phyloP scores from a whole-genome alignment of 2,113 vertebrate genomes.

The Malaclemys terrapin region DNA sequence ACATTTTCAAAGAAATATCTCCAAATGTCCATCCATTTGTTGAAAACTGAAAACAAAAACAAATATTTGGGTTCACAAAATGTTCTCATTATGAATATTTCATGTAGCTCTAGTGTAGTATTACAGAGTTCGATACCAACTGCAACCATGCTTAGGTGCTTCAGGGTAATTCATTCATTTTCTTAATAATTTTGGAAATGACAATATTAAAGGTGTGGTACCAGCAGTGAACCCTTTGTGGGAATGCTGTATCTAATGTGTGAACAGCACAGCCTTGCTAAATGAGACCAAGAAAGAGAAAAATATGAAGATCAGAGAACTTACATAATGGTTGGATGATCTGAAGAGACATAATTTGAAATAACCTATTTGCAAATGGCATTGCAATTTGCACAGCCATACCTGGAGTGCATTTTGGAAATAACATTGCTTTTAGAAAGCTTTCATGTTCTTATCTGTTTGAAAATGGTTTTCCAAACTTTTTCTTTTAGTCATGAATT shows the following conservation, averaged over 20 bases:
- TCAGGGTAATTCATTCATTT: constrained; percentile 10
- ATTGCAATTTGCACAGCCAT: neutral
- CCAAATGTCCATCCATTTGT: neutral
- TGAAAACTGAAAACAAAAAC: neutral
- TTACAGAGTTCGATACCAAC: neutral
- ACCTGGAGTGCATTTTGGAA: neutral
- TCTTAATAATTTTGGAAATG: constrained; percentile 3
- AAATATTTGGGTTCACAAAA: neutral
- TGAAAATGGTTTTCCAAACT: neutral
- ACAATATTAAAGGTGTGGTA: neutral
- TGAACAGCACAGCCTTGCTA: neutral
- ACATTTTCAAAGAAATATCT: rapidly evolving
- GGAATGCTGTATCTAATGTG: neutral
- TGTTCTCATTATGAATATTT: neutral
- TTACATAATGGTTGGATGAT: neutral
- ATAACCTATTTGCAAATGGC: neutral
- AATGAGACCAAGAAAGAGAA: neutral
- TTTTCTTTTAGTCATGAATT: neutral
- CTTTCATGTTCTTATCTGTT: neutral
- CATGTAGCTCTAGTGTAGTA: neutral
- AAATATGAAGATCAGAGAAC: neutral
- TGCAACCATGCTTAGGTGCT: neutral
- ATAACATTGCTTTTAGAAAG: neutral
- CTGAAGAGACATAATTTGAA: neutral
- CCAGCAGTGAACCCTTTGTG: neutral